Evolutionary conservation across 2,888 invertebrate genomes (phyloP).

Genomic region (Phymatocera aterrima): DNA sequence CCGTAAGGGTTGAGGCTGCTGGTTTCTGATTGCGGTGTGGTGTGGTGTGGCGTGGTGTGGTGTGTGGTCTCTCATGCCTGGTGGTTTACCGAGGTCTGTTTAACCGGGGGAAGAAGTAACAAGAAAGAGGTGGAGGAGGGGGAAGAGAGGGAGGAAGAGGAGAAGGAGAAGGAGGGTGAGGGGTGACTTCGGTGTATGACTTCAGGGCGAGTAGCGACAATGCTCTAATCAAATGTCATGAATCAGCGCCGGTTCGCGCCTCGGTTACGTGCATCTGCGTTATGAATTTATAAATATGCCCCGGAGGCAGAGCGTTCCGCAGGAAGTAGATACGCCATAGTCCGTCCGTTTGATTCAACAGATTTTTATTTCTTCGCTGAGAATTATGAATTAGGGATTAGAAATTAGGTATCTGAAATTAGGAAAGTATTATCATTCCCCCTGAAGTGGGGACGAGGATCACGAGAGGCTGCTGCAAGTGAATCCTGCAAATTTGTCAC

Average conservation of each 20-base stretch:
- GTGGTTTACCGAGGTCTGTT: no score
- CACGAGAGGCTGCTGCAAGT: no score
- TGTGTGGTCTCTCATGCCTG: no score
- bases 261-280: slow-evolving; percentile 72
- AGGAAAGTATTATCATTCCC: neutral
- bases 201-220: slow-evolving; percentile 67
- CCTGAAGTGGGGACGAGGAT: no score
- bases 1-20: slow-evolving; percentile 35
- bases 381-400: neutral
- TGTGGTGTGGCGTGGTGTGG: neutral
- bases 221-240: slow-evolving; percentile 74
- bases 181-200: slow-evolving; percentile 50
- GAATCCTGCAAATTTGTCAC: neutral
- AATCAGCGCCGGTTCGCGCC: slow-evolving; percentile 68
- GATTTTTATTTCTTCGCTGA: neutral
- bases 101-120: neutral
- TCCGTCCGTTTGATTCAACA: neutral
- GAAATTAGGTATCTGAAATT: neutral
- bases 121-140: neutral
- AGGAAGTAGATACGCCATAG: neutral
- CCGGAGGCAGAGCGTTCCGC: slow-evolving; percentile 54
- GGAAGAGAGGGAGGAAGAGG: no score
- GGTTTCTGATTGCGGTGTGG: slow-evolving; percentile 3
- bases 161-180: neutral
- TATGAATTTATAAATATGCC: slow-evolving; percentile 73